A percentile compares a stretch with the other conserved stretches of the same genome.
These are phyloP conservation scores for Hyposoter didymator DNA, from an alignment of 2,888 invertebrate genomes.

Conservation along the genomic window DNA sequence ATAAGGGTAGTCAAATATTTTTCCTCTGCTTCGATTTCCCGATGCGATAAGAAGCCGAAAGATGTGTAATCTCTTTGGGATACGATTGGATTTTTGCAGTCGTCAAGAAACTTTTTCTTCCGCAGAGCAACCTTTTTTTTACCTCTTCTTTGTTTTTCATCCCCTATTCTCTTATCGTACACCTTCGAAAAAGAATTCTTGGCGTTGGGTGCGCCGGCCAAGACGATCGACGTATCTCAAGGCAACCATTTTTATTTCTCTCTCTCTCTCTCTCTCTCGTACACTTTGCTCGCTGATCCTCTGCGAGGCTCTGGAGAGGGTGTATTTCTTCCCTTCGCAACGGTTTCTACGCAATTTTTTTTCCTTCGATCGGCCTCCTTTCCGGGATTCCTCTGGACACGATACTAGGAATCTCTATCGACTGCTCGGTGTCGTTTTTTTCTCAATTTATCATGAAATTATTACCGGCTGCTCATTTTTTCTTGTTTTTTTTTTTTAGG, in stretches of 20 bases:
- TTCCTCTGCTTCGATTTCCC: slow-evolving; percentile 9
- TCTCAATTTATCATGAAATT: neutral
- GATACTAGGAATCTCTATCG: neutral
- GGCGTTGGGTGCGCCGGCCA: slow-evolving; percentile 50
- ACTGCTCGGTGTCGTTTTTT: neutral
- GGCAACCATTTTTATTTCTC: slow-evolving; percentile 54
- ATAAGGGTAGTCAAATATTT: slow-evolving; percentile 27
- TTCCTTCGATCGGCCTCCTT: slow-evolving; percentile 28
- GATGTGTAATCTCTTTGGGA: slow-evolving; percentile 35
- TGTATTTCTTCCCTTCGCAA: slow-evolving; percentile 35
- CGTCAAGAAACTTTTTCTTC: slow-evolving; percentile 4
- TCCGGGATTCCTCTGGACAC: neutral
- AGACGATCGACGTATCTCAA: slow-evolving; percentile 56
- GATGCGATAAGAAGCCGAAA: slow-evolving; percentile 2
- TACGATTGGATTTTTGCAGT: slow-evolving; percentile 34
- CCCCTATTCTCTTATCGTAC: slow-evolving; percentile 26
- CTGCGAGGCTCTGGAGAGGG: slow-evolving; percentile 23
- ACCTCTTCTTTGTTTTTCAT: slow-evolving; percentile 6
- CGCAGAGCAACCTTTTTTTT: slow-evolving; percentile 10
- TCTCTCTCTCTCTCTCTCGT: neutral
- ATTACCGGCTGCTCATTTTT: neutral
- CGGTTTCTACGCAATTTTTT: slow-evolving; percentile 38
- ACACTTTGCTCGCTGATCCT: slow-evolving; percentile 1
- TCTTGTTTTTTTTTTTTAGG: neutral
- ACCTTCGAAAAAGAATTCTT: slow-evolving; percentile 1